Conservation (phyloP, 92 coral and sea anemone species). For the Anthopleura xanthogrammica region DNA sequence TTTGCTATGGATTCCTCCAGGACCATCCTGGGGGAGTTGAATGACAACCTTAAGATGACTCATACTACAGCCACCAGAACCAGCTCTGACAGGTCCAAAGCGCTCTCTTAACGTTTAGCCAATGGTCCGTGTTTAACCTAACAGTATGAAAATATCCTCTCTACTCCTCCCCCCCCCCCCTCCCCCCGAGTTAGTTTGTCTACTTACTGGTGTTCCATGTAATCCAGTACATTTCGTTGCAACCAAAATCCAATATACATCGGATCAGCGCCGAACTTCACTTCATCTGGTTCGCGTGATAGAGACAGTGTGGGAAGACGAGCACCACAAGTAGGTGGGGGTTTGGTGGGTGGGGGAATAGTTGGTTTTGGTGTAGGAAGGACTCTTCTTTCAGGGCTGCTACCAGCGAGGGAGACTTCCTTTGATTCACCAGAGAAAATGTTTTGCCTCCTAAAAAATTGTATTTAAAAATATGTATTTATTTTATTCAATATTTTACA, state of each 20-base stretch:
- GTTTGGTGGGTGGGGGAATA: constrained; percentile 81
- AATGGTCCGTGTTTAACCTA: no score
- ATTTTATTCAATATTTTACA: no score
- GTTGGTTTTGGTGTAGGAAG: constrained; percentile 82
- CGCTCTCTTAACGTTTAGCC: no score
- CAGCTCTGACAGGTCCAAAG: not conserved
- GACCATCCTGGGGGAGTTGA: no score
- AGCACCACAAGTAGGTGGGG: constrained; percentile 78
- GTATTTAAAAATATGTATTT: not conserved
- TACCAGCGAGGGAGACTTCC: constrained; percentile 91
- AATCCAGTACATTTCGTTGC: constrained; percentile 43
- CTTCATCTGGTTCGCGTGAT: constrained; percentile 44
- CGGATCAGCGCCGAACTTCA: constrained; percentile 51
- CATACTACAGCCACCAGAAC: no score
- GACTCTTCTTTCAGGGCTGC: constrained; percentile 60
- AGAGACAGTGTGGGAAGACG: constrained; percentile 51
- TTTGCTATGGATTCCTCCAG: no score
- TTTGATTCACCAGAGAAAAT: constrained; percentile 77
- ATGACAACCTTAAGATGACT: no score
- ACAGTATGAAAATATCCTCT: no score
- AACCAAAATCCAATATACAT: constrained; percentile 62
- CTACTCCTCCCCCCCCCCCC: not conserved
- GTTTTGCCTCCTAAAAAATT: constrained; percentile 25
- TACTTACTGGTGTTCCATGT: constrained; percentile 64
- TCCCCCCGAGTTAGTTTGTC: not conserved